Conservation (phyloP, 2,888 invertebrate species). For the Hecatera dysodea region DNA sequence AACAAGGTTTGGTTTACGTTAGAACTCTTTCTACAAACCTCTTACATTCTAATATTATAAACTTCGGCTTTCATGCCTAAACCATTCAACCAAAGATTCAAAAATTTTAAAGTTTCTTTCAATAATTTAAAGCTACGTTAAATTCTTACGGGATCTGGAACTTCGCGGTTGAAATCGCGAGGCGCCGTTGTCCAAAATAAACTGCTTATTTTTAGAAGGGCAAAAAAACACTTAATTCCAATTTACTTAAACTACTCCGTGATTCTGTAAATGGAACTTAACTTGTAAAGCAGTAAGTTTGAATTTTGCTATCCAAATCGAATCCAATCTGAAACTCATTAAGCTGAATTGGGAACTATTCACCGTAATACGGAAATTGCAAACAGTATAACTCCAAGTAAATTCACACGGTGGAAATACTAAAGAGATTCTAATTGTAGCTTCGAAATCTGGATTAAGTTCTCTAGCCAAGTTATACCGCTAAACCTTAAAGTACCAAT, state of each 20-base stretch:
- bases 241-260: neutral
- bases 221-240: neutral
- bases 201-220: too few relatives aligned
- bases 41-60: too few relatives aligned
- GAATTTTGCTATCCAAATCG: slow-evolving; percentile 7
- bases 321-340: slow-evolving; percentile 32
- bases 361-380: slow-evolving; percentile 13
- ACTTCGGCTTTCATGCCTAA: too few relatives aligned
- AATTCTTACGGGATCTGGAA: too few relatives aligned
- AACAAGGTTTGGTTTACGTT: neutral
- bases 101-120: too few relatives aligned
- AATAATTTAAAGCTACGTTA: too few relatives aligned
- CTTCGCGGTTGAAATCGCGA: too few relatives aligned
- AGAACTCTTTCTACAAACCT: neutral
- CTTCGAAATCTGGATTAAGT: slow-evolving; percentile 26
- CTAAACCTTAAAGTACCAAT: slow-evolving; percentile 14
- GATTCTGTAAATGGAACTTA: neutral
- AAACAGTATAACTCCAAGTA: slow-evolving; percentile 5
- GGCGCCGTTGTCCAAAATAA: too few relatives aligned
- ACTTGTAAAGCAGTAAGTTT: neutral
- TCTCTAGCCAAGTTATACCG: slow-evolving; percentile 13
- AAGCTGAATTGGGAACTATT: slow-evolving; percentile 12
- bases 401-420: slow-evolving; percentile 11
- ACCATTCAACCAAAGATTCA: too few relatives aligned
- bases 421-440: slow-evolving; percentile 17